Conservation (phyloP, 2,888 invertebrate genomes). For the Pristionchus japonicus region DNA sequence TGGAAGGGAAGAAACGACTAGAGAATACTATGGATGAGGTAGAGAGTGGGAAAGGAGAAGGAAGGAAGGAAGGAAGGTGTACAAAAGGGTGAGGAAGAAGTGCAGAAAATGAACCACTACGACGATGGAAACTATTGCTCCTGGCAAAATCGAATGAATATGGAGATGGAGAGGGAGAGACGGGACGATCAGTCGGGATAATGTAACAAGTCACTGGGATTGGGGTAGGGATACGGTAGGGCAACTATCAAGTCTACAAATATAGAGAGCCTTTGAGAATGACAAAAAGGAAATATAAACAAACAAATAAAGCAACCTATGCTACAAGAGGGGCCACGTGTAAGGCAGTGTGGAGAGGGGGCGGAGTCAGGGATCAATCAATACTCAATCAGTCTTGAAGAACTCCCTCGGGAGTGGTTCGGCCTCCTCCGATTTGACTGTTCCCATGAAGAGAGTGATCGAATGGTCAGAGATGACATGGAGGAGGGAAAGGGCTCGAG, state of each 20-base stretch:
- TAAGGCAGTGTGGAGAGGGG: constrained; percentile 12
- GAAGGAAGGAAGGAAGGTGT: background rate
- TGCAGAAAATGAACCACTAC: constrained; percentile 12
- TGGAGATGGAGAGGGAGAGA: background rate
- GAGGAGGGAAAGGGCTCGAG: constrained; percentile 62
- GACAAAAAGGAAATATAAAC: background rate
- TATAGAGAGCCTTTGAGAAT: background rate
- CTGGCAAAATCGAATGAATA: constrained; percentile 21
- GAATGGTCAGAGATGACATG: constrained; percentile 61
- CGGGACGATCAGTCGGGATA: background rate
- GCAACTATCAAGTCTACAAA: constrained; percentile 13
- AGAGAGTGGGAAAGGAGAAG: background rate
- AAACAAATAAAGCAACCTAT: constrained; percentile 9
- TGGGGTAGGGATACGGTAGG: background rate
- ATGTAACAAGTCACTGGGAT: background rate
- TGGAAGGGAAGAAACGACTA: constrained; percentile 3
- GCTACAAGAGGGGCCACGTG: constrained; percentile 8
- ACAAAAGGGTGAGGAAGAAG: background rate
- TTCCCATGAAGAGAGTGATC: constrained; percentile 67
- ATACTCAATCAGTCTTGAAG: constrained; percentile 62
- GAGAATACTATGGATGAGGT: constrained; percentile 36
- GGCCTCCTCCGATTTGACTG: constrained; percentile 62
- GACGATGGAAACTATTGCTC: constrained; percentile 38
- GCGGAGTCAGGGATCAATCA: too few relatives aligned
- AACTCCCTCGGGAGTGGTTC: constrained; percentile 69